Evolutionary conservation across 2,113 vertebrate species (phyloP).

Genomic region (Sinocyclocheilus maitianheensis): DNA sequence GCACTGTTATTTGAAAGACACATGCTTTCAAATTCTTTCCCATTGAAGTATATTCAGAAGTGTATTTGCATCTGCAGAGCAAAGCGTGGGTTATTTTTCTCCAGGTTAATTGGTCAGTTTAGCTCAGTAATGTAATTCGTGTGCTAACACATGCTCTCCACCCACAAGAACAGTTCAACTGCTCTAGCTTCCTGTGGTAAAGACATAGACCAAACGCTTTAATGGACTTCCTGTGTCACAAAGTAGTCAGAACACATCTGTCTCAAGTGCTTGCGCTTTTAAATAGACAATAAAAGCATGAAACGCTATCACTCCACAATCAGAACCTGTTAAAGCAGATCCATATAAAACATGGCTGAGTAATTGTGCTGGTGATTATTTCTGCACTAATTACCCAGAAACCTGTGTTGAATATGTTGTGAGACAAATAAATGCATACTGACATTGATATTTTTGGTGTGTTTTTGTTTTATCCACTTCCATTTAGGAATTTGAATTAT

Average conservation of each 20-base stretch:
- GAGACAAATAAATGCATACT: constrained; percentile 20
- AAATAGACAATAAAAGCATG: not conserved
- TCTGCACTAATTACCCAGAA: constrained; percentile 8
- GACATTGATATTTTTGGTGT: not conserved
- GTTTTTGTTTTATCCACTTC: not conserved
- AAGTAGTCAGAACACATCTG: not conserved
- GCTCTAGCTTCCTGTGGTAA: not conserved
- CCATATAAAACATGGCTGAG: constrained; percentile 7
- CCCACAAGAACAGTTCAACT: not conserved
- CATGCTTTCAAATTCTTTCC: not conserved
- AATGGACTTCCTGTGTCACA: not conserved
- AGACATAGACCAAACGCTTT: not conserved
- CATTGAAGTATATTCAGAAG: not conserved
- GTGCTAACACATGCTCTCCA: not conserved
- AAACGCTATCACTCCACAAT: not conserved
- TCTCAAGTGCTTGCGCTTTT: constrained; percentile 5
- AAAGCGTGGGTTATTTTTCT: not conserved
- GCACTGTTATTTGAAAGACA: not conserved
- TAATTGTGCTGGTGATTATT: not conserved
- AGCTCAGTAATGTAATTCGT: not conserved
- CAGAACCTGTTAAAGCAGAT: not conserved
- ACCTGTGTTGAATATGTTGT: not conserved
- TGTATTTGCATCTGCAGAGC: not conserved
- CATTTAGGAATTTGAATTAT: not conserved
- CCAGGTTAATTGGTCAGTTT: not conserved